Percentiles rank a stretch among this genome's conserved stretches.
Conservation (phyloP, 2,797 vertebrate genomes). For the Acanthis flammea region DNA sequence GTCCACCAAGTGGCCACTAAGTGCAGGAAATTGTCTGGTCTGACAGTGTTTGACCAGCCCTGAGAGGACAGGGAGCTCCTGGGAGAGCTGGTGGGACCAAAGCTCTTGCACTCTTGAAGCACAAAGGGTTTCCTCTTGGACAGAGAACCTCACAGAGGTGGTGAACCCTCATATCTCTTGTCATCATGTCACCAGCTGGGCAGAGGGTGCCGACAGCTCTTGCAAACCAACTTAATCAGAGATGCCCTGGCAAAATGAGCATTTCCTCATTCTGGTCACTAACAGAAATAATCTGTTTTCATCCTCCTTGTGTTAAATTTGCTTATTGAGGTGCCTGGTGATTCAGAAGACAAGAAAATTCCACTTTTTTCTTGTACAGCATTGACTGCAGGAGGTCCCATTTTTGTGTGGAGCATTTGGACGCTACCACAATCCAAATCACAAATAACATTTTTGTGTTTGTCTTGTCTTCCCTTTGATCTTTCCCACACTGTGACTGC, state of each 20-base stretch:
- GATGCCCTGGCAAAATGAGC: fast-evolving
- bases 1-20: background rate
- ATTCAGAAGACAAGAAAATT: background rate
- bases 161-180: background rate
- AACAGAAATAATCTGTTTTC: background rate
- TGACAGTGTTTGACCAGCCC: background rate
- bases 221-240: background rate
- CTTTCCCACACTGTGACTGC: background rate
- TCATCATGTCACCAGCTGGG: fast-evolving
- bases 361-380: background rate
- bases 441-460: background rate
- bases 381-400: background rate
- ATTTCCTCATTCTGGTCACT: background rate
- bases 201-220: background rate
- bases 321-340: background rate
- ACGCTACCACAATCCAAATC: background rate
- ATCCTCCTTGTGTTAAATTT: background rate
- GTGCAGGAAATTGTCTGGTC: background rate
- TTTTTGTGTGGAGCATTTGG: background rate
- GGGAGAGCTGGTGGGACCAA: background rate
- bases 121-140: background rate
- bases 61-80: background rate
- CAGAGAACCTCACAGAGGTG: fast-evolving
- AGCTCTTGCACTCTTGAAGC: background rate
- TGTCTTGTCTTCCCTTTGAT: conserved; percentile 30